Evolutionary conservation across 2,113 vertebrate genomes (phyloP).

Genomic region (Typhlomys cinereus): DNA sequence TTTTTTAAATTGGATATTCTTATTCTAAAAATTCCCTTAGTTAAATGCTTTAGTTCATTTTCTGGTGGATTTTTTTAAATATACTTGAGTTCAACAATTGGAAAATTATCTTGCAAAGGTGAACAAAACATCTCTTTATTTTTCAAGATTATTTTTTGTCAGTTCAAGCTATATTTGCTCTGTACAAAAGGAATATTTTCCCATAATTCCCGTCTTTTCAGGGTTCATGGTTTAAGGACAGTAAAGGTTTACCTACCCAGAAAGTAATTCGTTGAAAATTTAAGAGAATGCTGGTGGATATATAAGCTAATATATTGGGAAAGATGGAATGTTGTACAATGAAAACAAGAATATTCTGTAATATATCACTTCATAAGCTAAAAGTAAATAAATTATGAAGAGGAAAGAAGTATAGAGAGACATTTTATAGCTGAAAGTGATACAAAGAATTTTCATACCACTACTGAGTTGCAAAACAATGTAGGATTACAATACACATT

Average conservation of each 20-base stretch:
- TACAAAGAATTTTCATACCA: background rate
- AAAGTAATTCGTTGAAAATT: background rate
- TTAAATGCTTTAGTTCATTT: background rate
- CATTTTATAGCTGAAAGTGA: too few species aligned
- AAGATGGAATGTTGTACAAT: background rate
- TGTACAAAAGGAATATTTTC: background rate
- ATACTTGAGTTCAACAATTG: background rate
- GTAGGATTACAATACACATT: constrained; percentile 5
- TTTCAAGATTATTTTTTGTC: background rate
- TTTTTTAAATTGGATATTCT: background rate
- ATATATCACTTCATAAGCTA: background rate
- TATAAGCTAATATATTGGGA: background rate
- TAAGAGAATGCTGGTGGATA: background rate
- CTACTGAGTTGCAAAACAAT: background rate
- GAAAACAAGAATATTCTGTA: too few species aligned
- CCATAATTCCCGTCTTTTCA: background rate
- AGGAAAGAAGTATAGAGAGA: background rate
- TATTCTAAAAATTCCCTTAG: background rate
- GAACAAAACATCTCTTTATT: background rate
- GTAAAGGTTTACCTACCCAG: background rate
- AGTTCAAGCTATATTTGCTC: background rate
- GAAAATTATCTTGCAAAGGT: background rate
- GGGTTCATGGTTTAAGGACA: background rate
- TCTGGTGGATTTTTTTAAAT: background rate
- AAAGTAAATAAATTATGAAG: background rate